A percentile compares a stretch with the other conserved stretches of the same genome.
Conservation (phyloP, 2,113 vertebrate species). For the Xyrauchen texanus region DNA sequence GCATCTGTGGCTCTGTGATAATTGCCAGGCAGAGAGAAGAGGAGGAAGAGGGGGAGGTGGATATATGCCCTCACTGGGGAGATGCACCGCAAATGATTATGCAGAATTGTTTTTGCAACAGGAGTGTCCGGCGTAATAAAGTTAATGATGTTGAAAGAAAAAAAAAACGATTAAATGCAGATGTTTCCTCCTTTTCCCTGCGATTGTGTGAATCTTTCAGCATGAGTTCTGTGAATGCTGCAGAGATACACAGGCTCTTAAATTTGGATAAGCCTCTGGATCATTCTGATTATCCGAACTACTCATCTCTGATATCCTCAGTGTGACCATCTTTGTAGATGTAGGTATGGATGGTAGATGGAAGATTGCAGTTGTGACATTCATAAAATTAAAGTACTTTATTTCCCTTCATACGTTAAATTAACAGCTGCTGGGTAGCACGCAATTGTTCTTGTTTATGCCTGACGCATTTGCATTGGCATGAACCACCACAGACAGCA, state of each 20-base stretch:
- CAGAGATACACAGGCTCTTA: not conserved
- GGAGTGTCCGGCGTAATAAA: slow-evolving; percentile 75
- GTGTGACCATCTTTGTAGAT: no score
- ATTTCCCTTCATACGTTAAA: no score
- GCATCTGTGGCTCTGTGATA: slow-evolving; percentile 71
- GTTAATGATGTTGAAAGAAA: slow-evolving; percentile 76
- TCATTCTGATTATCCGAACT: not conserved
- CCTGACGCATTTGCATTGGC: no score
- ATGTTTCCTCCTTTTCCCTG: slow-evolving; percentile 56
- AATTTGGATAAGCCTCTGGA: not conserved
- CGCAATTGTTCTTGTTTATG: no score
- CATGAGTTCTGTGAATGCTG: not conserved
- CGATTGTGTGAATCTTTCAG: slow-evolving; percentile 37
- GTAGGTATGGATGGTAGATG: no score
- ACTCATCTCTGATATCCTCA: not conserved
- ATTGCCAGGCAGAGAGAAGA: slow-evolving; percentile 64
- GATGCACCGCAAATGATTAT: slow-evolving; percentile 70
- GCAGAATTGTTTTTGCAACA: slow-evolving; percentile 77
- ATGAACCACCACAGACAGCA: no score
- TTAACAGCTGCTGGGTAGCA: no score
- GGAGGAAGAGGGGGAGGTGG: slow-evolving; percentile 51
- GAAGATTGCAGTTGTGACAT: no score
- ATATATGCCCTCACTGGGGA: slow-evolving; percentile 71
- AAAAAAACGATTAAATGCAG: slow-evolving; percentile 71
- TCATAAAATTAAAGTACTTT: no score